Evolutionary conservation across 1,140 invertebrate species (phyloP), one percentile per base, ranked within the genome.

Genomic region (Eurytemora carolleeae): DNA sequence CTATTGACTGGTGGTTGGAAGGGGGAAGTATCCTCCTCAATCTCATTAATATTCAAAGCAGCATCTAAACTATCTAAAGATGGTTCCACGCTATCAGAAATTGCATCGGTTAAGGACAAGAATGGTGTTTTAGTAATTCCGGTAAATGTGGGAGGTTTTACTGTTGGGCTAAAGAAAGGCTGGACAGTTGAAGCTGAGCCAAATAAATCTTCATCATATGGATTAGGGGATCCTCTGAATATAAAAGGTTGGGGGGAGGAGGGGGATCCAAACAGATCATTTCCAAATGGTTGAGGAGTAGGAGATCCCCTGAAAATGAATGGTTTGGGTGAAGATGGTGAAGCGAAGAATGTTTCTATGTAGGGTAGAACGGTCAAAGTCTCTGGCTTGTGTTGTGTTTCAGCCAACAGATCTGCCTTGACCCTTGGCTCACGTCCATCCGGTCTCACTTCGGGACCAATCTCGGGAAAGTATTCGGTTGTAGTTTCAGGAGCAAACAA

Each of bases 401-500:
- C 31, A 53, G 44, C 52, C 3, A 20, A 16, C 1, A 62, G 19
- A 20, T 62, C 54, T 17, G 60, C 21, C 26, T 62, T 62, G 2
- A 62, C 55, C 24, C 60, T n/a, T 17, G 60, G 60, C n/a, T 52
- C 19, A 17, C 60, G 18, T 3, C 60, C 60, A 31, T 62, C 60
- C 2, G 60, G 60, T 18, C 54, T 57, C 17, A 62, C 60, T 18
- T 62, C 60, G 18, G 60, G 60, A 18, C 60, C 60, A 2, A 18
- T 25, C 7, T 12, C 7, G 7, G 31, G 31, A 7, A 12, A 7
- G 7, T 44, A 7, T 7, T 7, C n/a, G 31, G 31, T 44, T 44
- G 31, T 44, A n/a, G 31, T 44, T 12, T 7, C n/a, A n/a, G 31
- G 31, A n/a, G n/a, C n/a, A n/a, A n/a, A n/a, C n/a, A n/a, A n/a